A percentile compares a stretch with the other conserved stretches of the same genome.
Conservation (phyloP, 2,888 invertebrate species). For the Gastracanthus pulcherrimus region DNA sequence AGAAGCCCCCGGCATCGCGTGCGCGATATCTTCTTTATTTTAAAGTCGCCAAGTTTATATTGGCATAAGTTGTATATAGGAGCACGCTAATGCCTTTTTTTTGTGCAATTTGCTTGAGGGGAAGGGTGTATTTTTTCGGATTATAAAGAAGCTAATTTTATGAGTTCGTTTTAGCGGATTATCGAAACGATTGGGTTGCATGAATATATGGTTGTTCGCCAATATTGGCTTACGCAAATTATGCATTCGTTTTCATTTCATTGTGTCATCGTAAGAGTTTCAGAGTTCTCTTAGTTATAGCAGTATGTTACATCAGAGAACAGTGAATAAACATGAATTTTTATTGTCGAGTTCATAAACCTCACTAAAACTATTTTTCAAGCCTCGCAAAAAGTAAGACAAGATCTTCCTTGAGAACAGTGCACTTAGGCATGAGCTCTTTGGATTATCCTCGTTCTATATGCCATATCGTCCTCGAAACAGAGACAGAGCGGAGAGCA, state of each 20-base stretch:
- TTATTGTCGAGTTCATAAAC: background rate
- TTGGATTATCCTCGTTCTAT: constrained; percentile 61
- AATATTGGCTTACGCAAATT: background rate
- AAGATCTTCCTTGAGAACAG: background rate
- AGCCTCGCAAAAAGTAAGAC: background rate
- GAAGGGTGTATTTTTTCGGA: background rate
- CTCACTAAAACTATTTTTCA: background rate
- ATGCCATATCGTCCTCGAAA: constrained; percentile 57
- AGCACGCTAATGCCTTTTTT: background rate
- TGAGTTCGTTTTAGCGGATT: constrained; percentile 24
- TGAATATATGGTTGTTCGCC: background rate
- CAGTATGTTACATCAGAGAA: no score
- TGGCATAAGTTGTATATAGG: constrained; percentile 26
- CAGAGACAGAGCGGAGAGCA: constrained; percentile 58
- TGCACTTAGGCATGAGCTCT: constrained; percentile 30
- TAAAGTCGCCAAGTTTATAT: constrained; percentile 46
- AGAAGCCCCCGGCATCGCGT: constrained; percentile 45
- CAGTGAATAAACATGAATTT: no score
- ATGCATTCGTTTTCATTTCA: background rate
- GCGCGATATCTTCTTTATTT: constrained; percentile 55
- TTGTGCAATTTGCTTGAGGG: constrained; percentile 36
- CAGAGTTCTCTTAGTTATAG: background rate
- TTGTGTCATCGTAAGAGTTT: background rate
- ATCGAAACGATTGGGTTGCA: constrained; percentile 10
- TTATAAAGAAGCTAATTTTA: constrained; percentile 40